Conservation (phyloP, 2,113 vertebrate genomes). For the Halichoeres trimaculatus region DNA sequence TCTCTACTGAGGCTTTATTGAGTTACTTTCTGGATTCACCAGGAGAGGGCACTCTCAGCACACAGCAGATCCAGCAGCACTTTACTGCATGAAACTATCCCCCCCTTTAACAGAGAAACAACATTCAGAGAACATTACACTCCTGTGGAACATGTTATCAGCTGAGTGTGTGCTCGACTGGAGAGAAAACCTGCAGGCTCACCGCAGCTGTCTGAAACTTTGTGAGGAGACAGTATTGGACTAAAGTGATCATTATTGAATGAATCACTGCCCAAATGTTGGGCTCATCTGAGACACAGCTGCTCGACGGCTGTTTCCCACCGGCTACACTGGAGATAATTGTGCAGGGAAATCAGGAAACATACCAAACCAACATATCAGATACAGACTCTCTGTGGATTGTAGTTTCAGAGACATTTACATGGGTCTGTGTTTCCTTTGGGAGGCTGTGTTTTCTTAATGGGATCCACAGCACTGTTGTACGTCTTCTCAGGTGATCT, state of each 20-base stretch:
- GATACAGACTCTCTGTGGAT: neutral
- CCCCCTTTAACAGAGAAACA: neutral
- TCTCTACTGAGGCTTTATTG: neutral
- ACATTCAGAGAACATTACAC: neutral
- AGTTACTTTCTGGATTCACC: neutral
- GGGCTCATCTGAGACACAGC: neutral
- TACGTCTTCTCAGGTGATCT: neutral
- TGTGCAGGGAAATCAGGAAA: neutral
- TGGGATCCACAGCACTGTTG: neutral
- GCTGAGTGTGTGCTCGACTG: neutral
- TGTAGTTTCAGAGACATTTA: neutral
- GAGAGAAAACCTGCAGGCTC: neutral
- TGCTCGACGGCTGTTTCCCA: constrained; percentile 11
- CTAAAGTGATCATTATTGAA: constrained; percentile 3
- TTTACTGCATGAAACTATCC: neutral
- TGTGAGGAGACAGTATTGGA: neutral
- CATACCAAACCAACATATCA: neutral
- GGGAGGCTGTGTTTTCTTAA: neutral
- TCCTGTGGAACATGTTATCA: neutral
- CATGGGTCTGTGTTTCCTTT: neutral
- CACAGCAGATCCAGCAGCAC: neutral
- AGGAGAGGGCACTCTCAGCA: constrained; percentile 33
- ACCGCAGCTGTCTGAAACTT: neutral
- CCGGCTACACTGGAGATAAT: constrained; percentile 2
- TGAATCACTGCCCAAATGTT: constrained; percentile 9